Conservation (phyloP, 2,113 vertebrate genomes). For the Bothrops jararaca region DNA sequence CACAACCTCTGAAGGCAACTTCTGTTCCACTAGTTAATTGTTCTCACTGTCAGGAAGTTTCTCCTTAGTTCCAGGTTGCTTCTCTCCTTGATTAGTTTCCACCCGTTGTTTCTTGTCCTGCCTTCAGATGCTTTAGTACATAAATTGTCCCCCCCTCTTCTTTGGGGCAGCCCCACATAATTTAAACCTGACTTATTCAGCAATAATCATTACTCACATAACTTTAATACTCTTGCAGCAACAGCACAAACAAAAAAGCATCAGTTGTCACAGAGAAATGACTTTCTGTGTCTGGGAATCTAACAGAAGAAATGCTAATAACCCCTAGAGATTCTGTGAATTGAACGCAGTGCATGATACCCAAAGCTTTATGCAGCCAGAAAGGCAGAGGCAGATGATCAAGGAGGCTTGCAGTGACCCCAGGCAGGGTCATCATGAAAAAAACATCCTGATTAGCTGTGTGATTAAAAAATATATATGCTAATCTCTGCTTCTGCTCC, state of each 20-base stretch:
- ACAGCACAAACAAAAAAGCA: neutral
- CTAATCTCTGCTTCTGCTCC: neutral
- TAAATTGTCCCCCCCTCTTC: neutral
- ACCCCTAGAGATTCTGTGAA: conserved; percentile 5
- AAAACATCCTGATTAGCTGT: conserved; percentile 32
- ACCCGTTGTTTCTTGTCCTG: neutral
- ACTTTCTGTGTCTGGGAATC: neutral
- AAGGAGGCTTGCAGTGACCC: neutral
- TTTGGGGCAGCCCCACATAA: neutral
- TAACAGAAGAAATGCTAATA: conserved; percentile 18
- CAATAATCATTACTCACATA: neutral
- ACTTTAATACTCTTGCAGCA: neutral
- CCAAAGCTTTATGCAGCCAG: conserved; percentile 34
- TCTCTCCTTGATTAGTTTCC: neutral
- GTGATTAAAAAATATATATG: neutral
- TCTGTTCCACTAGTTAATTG: neutral
- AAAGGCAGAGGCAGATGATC: neutral
- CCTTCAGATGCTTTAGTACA: neutral
- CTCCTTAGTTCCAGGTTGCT: neutral
- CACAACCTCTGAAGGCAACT: neutral
- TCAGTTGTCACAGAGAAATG: conserved; percentile 4
- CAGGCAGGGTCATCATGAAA: conserved; percentile 16
- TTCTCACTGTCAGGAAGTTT: neutral
- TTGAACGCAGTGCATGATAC: conserved; percentile 35
- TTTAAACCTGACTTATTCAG: neutral